Base-by-base conservation (phyloP, 2,888 invertebrate genomes). In the Chaetogeoica ovagalla region DNA sequence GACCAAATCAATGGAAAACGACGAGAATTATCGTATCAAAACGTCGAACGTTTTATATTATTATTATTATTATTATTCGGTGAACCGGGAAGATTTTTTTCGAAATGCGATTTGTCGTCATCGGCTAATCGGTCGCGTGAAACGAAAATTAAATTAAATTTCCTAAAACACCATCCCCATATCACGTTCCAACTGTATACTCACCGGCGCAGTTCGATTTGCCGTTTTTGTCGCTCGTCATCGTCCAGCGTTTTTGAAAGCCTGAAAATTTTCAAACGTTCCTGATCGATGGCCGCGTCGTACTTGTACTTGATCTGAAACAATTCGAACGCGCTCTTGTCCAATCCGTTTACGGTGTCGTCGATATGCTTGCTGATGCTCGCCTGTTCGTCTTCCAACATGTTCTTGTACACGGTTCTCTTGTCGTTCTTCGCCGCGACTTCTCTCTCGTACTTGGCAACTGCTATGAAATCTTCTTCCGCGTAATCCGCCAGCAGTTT, bases 241-340 rank as follows among this genome's bases (percentile, higher is more conserved):
- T 79, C 63, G 23, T 57, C 57, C 19, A 79, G 43, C 62, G 70
- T 65, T 63, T 79, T 79, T 84, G 55, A 70, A 57, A 79, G 70
- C 82, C 87, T 82, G 15, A 82, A 23, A 23, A 84, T 82, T 74
- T 84, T 84, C 21, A 84, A 81, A 37, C 79, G 57, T 70, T 84
- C 84, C 84, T 94, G 92, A 17, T 90, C 90, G 66, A 94, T 89
- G 0, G 92, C 91, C 19, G 92, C 90, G 85, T 94, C 92, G n/a
- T 91, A 87, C 83, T 89, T 88, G 70, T 92, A 86, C 85, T 91
- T 91, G 23, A 88, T 85, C 82, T 89, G 85, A 43, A 86, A 86
- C 73, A 86, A 83, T 17, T 84, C 84, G 82, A 86, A 85, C 60
- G 85, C 82, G 8, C 76, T 76, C 62, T 82, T 77, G 81, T 85